Evolutionary conservation across 2,113 vertebrate species (phyloP).

Genomic region (Anolis sagrei): DNA sequence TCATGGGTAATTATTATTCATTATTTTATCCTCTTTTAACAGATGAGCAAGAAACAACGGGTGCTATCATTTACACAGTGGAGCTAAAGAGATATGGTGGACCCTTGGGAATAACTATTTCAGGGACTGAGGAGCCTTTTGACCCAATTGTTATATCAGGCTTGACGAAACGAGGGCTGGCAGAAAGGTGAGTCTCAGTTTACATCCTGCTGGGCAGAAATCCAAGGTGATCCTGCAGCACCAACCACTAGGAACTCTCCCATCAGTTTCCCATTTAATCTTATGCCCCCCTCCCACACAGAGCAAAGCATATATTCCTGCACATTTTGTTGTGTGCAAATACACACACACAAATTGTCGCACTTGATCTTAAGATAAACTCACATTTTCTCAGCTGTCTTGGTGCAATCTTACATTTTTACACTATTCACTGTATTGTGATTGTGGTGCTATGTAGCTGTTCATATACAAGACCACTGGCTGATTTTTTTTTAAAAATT

Average conservation of each 20-base stretch:
- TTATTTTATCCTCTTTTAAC: constrained; percentile 35
- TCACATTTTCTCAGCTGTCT: background rate
- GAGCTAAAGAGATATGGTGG: constrained; percentile 93
- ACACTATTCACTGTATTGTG: background rate
- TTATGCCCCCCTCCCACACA: background rate
- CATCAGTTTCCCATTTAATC: background rate
- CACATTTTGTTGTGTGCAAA: background rate
- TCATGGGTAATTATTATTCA: background rate
- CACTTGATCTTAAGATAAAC: background rate
- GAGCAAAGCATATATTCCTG: background rate
- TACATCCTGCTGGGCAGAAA: background rate
- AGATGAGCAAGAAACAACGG: constrained; percentile 96
- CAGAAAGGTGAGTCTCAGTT: constrained; percentile 87
- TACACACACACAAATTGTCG: background rate
- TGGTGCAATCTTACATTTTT: background rate
- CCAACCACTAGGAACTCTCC: background rate
- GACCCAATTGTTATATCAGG: constrained; percentile 97
- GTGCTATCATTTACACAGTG: constrained; percentile 96
- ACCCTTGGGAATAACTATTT: constrained; percentile 97
- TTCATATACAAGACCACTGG: too few relatives aligned
- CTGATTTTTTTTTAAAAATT: too few relatives aligned
- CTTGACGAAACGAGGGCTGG: constrained; percentile 93
- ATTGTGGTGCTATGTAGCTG: too few relatives aligned
- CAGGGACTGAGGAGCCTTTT: constrained; percentile 96
- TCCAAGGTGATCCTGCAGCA: background rate